Conservation (phyloP, 2,113 vertebrate species). For the Furnarius figulus region DNA sequence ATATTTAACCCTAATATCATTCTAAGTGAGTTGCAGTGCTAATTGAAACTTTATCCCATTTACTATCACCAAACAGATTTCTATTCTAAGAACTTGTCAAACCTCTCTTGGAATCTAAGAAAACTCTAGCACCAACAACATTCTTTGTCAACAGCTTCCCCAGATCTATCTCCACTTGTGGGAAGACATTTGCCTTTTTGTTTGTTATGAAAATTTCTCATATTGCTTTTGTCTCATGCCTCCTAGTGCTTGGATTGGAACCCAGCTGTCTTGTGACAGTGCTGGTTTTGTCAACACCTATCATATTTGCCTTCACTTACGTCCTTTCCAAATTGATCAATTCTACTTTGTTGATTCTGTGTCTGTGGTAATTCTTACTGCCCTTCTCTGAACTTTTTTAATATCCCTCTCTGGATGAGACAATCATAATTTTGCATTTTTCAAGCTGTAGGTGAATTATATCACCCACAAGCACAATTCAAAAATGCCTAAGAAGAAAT, state of each 20-base stretch:
- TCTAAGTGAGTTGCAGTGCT: not conserved
- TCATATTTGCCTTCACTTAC: not conserved
- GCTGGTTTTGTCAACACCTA: not conserved
- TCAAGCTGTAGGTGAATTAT: not conserved
- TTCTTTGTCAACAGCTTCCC: not conserved
- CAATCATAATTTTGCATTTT: not conserved
- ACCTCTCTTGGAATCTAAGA: not conserved
- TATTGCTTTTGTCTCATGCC: not conserved
- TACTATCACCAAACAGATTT: not conserved
- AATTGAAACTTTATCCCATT: not conserved
- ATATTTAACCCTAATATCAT: not conserved
- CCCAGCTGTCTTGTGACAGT: not conserved
- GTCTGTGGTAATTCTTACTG: not conserved
- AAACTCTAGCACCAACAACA: not conserved
- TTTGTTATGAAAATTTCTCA: not conserved
- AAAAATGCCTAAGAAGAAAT: not conserved
- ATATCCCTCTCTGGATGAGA: not conserved
- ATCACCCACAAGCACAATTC: fast-evolving
- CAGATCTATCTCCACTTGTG: not conserved
- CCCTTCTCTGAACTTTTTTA: not conserved
- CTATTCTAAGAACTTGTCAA: not conserved
- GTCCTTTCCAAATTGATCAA: not conserved
- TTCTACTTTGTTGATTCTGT: not conserved
- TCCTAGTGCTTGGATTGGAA: not conserved
- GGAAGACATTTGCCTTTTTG: not conserved